Evolutionary conservation across 2,888 invertebrate genomes (phyloP).

Genomic region (Cataglyphis cursor): DNA sequence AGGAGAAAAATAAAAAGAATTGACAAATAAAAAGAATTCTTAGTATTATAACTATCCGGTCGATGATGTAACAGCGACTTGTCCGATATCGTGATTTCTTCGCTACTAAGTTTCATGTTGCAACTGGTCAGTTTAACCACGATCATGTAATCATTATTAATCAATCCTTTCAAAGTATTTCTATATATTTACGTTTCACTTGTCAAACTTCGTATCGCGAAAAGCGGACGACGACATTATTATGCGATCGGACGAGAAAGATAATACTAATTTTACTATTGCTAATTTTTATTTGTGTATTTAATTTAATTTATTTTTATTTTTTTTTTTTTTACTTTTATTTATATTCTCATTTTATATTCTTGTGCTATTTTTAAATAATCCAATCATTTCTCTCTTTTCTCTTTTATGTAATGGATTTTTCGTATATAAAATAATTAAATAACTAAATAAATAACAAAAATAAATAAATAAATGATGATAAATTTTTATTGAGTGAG

Average conservation of each 20-base stretch:
- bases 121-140: background rate
- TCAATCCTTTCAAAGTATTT: background rate
- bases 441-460: too few relatives aligned
- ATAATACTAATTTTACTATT: too few relatives aligned
- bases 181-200: background rate
- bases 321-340: too few relatives aligned
- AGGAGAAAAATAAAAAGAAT: background rate
- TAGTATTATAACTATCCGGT: background rate
- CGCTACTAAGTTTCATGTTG: background rate
- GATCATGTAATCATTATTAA: background rate
- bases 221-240: background rate
- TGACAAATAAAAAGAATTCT: background rate
- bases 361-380: too few relatives aligned
- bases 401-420: too few relatives aligned
- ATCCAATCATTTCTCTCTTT: too few relatives aligned
- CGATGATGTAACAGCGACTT: background rate
- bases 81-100: background rate
- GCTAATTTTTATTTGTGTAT: too few relatives aligned
- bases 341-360: too few relatives aligned
- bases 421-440: too few relatives aligned
- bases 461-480: background rate
- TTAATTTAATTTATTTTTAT: too few relatives aligned
- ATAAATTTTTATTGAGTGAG: conserved; percentile 2
- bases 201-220: background rate
- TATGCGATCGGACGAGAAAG: background rate